Conservation (phyloP, 2,113 vertebrate genomes). For the Potamarius usumacintae region DNA sequence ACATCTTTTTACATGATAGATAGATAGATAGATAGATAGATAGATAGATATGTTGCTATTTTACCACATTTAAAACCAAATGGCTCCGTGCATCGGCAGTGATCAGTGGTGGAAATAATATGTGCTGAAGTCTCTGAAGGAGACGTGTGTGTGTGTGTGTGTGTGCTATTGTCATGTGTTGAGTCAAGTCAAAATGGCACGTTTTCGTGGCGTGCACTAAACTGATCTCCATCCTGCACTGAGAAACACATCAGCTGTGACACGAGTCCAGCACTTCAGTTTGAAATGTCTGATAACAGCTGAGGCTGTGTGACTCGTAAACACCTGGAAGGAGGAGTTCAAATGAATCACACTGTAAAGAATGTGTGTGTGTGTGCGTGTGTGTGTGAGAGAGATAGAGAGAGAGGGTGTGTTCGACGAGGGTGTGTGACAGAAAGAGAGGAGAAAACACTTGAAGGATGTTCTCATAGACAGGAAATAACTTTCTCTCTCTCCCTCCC, state of each 20-base stretch:
- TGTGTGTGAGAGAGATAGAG: background rate
- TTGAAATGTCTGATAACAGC: background rate
- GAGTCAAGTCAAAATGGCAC: background rate
- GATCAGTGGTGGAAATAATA: background rate
- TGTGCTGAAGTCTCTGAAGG: background rate
- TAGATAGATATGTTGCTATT: background rate
- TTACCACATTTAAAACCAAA: background rate
- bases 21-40: too few species aligned
- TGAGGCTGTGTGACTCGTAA: background rate
- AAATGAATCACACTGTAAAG: background rate
- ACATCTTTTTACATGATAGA: background rate
- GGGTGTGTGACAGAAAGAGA: slow-evolving; percentile 14
- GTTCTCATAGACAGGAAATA: slow-evolving; percentile 56
- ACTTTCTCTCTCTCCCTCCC: slow-evolving; percentile 44
- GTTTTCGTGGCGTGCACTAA: background rate
- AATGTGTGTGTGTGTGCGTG: slow-evolving; percentile 10
- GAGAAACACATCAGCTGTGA: background rate
- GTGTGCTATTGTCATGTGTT: too few species aligned
- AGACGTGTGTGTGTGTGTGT: background rate
- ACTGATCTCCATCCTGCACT: background rate
- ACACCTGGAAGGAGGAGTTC: slow-evolving; percentile 23
- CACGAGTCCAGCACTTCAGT: background rate
- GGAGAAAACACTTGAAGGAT: slow-evolving; percentile 44
- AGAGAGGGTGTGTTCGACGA: slow-evolving; percentile 10
- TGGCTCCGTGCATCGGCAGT: background rate